These are phyloP conservation scores for Thripadectes ignobilis DNA, from an alignment of 2,797 vertebrate species.

Conservation along the genomic window DNA sequence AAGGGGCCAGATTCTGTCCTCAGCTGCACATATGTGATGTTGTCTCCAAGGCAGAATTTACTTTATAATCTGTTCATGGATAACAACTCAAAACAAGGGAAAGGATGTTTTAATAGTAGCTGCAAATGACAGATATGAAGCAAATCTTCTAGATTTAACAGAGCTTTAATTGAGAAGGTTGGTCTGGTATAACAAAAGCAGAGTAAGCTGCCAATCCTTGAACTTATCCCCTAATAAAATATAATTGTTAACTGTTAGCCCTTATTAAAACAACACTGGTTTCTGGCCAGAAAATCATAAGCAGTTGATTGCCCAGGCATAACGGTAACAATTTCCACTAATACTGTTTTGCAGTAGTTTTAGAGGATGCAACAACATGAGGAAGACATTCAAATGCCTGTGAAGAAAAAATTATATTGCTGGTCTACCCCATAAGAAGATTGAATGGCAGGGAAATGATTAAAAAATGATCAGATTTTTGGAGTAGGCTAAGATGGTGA, in stretches of 20 bases:
- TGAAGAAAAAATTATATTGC: background rate
- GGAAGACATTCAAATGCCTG: background rate
- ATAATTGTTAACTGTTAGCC: slow-evolving; percentile 16
- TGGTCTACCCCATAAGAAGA: background rate
- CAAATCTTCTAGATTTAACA: slow-evolving; percentile 35
- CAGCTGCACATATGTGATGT: background rate
- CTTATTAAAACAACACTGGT: background rate
- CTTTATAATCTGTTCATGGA: background rate
- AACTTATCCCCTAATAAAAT: slow-evolving; percentile 25
- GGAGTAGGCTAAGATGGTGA: background rate
- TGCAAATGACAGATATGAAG: background rate
- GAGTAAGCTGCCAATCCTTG: slow-evolving; percentile 11
- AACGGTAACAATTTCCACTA: slow-evolving; percentile 2
- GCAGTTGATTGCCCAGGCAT: slow-evolving; percentile 7
- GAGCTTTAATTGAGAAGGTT: slow-evolving; percentile 43
- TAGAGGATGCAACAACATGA: background rate
- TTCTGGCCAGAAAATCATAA: slow-evolving; percentile 12
- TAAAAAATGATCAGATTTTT: background rate
- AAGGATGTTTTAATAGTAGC: slow-evolving; percentile 4
- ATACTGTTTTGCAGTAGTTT: background rate
- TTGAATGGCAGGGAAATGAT: background rate
- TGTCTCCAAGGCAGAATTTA: slow-evolving; percentile 45
- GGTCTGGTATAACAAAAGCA: slow-evolving; percentile 42
- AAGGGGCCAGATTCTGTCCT: slow-evolving; percentile 26
- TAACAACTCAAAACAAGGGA: slow-evolving; percentile 22